phyloP scores from a whole-genome alignment of 2,113 vertebrate genomes.

The Hydropotes inermis region DNA sequence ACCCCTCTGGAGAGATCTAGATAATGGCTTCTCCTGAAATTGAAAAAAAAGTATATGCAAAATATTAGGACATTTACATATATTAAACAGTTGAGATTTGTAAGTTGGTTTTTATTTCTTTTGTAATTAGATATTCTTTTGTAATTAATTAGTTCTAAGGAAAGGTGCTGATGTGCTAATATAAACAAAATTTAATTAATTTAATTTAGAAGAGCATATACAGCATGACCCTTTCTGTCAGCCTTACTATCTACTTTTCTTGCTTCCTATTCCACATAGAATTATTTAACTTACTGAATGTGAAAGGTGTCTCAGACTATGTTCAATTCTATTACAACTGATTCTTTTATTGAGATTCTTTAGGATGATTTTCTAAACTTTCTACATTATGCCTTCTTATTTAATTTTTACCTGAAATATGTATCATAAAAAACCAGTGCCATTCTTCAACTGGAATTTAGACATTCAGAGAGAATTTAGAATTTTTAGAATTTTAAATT shows the following conservation, averaged over 20 bases:
- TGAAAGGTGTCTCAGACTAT: not conserved
- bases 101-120: not conserved
- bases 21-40: slow-evolving; percentile 94
- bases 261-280: too few relatives aligned
- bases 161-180: not conserved
- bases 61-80: not conserved
- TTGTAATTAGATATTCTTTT: not conserved
- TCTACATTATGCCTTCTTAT: not conserved
- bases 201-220: not conserved
- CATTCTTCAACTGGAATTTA: not conserved
- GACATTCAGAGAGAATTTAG: not conserved
- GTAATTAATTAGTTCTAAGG: not conserved
- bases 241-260: not conserved
- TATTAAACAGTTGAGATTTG: not conserved
- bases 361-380: not conserved
- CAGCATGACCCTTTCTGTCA: not conserved
- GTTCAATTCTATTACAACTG: not conserved
- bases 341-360: not conserved
- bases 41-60: not conserved
- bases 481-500: not conserved
- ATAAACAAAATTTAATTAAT: not conserved
- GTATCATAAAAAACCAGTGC: not conserved
- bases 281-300: not conserved
- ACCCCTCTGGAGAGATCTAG: slow-evolving; percentile 97
- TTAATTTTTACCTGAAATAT: not conserved